Conservation (phyloP, 2,797 vertebrate genomes). For the Thalassophryne amazonica region DNA sequence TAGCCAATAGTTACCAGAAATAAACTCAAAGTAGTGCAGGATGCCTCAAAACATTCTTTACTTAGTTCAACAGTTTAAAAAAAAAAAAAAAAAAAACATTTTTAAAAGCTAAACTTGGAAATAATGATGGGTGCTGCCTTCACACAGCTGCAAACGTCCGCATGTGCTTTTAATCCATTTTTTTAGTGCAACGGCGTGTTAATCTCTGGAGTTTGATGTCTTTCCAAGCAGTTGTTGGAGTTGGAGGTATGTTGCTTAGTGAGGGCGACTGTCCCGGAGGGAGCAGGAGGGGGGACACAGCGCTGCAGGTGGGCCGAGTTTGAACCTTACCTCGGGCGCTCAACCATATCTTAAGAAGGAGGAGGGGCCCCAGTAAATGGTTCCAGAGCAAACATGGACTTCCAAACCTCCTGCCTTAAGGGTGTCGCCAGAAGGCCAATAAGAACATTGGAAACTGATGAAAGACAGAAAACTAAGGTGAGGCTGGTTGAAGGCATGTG, state of each 20-base stretch:
- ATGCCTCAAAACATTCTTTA: constrained; percentile 8
- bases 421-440: constrained; percentile 45
- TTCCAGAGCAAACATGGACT: constrained; percentile 72
- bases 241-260: constrained; percentile 25
- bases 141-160: constrained; percentile 17
- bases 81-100: too few relatives aligned
- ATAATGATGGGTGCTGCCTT: background rate
- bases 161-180: constrained; percentile 20
- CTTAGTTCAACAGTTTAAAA: constrained; percentile 16
- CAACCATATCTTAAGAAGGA: constrained; percentile 50
- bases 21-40: constrained; percentile 19
- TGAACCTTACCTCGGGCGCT: constrained; percentile 34
- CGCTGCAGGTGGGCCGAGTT: constrained; percentile 63
- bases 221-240: constrained; percentile 31
- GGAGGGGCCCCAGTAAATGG: constrained; percentile 56
- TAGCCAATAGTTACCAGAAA: constrained; percentile 44
- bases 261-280: constrained; percentile 46
- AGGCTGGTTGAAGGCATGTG: constrained; percentile 39
- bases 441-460: constrained; percentile 70
- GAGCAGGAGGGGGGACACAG: constrained; percentile 51
- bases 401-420: constrained; percentile 60
- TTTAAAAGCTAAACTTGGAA: constrained; percentile 6
- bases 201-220: constrained; percentile 40
- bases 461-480: constrained; percentile 55
- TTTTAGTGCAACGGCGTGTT: constrained; percentile 6